Percentiles rank a stretch among this genome's conserved stretches.
Conservation (phyloP, 2,888 invertebrate species). For the Drosophila barbarae region DNA sequence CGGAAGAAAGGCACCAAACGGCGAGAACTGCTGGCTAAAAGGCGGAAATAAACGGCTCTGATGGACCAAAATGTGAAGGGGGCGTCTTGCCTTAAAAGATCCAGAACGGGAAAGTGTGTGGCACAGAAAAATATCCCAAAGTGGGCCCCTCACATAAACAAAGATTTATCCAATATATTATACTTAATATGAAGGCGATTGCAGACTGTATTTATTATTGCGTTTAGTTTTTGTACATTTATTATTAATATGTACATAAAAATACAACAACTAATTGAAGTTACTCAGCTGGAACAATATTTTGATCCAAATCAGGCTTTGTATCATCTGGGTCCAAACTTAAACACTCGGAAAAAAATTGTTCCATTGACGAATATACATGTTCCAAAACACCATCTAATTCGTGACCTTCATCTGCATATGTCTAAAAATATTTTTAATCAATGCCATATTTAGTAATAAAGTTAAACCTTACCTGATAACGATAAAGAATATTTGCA, state of each 20-base stretch:
- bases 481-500: slow-evolving; percentile 92
- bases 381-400: slow-evolving; percentile 92
- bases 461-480: slow-evolving; percentile 85
- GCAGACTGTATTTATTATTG: not conserved
- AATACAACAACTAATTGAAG: not conserved
- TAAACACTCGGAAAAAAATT: slow-evolving; percentile 94
- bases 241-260: not conserved
- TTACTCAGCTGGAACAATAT: slow-evolving; percentile 77
- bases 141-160: no score
- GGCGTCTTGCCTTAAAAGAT: no score
- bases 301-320: slow-evolving; percentile 81
- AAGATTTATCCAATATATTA: not conserved
- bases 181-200: not conserved
- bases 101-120: no score
- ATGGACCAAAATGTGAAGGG: no score
- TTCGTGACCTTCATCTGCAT: slow-evolving; percentile 94
- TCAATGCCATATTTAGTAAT: not conserved
- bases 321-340: slow-evolving; percentile 90
- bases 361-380: slow-evolving; percentile 95
- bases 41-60: no score
- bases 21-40: no score
- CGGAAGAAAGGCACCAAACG: no score
- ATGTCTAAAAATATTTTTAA: slow-evolving; percentile 84
- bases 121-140: no score
- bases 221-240: not conserved